Evolutionary conservation across 1,140 invertebrate genomes (phyloP), one percentile per base, ranked within the genome.

Genomic region (Cydia fagiglandana): DNA sequence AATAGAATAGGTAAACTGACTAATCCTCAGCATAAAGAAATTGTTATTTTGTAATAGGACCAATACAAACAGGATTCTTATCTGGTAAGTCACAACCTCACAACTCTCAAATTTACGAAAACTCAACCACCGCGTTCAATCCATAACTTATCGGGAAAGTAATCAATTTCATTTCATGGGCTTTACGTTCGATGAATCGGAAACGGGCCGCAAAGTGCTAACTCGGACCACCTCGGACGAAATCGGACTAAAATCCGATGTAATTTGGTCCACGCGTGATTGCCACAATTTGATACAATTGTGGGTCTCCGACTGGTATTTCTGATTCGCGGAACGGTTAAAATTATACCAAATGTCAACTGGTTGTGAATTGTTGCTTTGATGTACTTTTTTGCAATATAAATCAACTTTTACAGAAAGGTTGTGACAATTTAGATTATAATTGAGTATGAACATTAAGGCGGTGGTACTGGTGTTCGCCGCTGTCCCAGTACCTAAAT

Each of bases 241-340:
- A n/a, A 38, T 41, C 34, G 66, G 66, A 38, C 66, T 15, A 70
- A 70, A 70, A 34, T 41, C 34, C 66, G 66, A 70, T 41, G 34
- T 70, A 70, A 70, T 70, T 70, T 70, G 30, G n/a, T 5, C 38
- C 34, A 38, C 13, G 64, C 28, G 24, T 70, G 66, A 70, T 70
- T 70, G 66, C 66, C 34, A 70, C 66, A 70, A 70, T 70, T 70
- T 70, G 66, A 38, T 38, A 70, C 66, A 38, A 70, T 70, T 70
- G 66, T 30, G 15, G 66, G 30, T 17, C 64, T n/a, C 17, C 56
- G 7, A 61, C 56, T n/a, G 53, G 17, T 20, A 61, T 24, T n/a
- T 24, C 10, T 10, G 56, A 61, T 61, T 61, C 56, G 56, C 9
- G 56, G 56, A 61, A 61, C 20, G 56, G 56, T 61, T 61, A 61